Percentiles rank a stretch among this genome's conserved stretches.
Evolutionary conservation across 1,140 invertebrate genomes (phyloP).

Genomic region (fruit fly (Drosophila melanogaster)): DNA sequence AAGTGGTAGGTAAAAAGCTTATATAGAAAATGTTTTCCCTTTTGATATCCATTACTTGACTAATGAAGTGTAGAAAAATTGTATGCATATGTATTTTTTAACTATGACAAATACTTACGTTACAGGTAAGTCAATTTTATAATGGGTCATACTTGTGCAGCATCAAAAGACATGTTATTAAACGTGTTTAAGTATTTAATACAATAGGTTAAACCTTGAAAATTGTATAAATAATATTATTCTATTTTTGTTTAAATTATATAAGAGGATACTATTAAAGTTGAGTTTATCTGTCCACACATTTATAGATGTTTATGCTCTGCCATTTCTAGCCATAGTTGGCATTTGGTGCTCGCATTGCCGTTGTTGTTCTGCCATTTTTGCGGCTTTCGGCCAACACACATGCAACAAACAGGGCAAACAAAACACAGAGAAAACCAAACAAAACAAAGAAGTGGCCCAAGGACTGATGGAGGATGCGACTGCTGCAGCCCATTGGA

Average conservation of each 20-base stretch:
- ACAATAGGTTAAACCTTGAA: neutral
- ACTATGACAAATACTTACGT: neutral
- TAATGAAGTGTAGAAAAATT: neutral
- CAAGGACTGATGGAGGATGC: conserved; percentile 74
- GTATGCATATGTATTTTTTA: neutral
- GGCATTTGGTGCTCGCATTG: conserved; percentile 27
- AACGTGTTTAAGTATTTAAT: too few relatives aligned
- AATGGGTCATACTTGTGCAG: too few relatives aligned
- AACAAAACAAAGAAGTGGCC: conserved; percentile 55
- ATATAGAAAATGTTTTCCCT: conserved; percentile 36
- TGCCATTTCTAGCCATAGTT: conserved; percentile 37
- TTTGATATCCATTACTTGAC: neutral
- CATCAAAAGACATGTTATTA: too few relatives aligned
- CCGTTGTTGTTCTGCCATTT: conserved; percentile 67
- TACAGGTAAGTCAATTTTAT: too few relatives aligned
- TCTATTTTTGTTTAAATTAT: neutral
- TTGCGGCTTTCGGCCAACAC: conserved; percentile 63
- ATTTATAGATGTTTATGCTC: conserved; percentile 1
- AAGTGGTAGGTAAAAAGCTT: conserved; percentile 35
- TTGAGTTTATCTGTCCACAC: neutral
- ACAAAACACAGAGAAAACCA: conserved; percentile 10
- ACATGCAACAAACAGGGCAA: conserved; percentile 41
- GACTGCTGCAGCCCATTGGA: conserved; percentile 56
- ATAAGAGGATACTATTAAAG: neutral
- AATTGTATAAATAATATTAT: neutral